These are phyloP conservation scores for Cyprinodon tularosa DNA, from an alignment of 2,113 vertebrate genomes.

Conservation along the genomic window DNA sequence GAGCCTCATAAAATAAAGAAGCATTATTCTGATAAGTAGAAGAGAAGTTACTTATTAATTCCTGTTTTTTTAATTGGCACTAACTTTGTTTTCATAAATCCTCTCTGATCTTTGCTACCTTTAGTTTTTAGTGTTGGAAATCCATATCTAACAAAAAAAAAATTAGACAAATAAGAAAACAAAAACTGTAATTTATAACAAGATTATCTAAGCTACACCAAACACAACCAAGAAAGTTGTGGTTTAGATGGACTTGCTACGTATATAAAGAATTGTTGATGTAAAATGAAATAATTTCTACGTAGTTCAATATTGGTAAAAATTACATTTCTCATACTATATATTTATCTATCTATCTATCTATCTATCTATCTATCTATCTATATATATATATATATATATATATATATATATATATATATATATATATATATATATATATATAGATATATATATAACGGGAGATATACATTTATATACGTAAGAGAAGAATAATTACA, in stretches of 20 bases:
- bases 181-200: not conserved
- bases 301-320: no score
- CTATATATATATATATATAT: no score
- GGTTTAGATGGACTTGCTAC: not conserved
- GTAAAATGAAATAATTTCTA: no score
- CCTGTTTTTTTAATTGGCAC: not conserved
- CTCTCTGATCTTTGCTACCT: not conserved
- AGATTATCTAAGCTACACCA: not conserved
- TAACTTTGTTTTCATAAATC: not conserved
- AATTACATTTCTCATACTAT: not conserved
- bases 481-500: not conserved
- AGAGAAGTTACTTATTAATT: not conserved
- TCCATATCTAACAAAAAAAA: no score
- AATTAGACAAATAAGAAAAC: no score
- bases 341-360: no score
- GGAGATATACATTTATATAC: no score
- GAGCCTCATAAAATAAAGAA: not conserved
- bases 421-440: no score
- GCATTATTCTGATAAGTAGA: not conserved
- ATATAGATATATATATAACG: no score
- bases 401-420: no score
- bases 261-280: not conserved
- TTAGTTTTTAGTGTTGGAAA: not conserved
- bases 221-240: not conserved
- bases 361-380: no score